These are phyloP conservation scores for Crioceris asparagi DNA, from an alignment of 2,888 invertebrate genomes.

Conservation along the genomic window DNA sequence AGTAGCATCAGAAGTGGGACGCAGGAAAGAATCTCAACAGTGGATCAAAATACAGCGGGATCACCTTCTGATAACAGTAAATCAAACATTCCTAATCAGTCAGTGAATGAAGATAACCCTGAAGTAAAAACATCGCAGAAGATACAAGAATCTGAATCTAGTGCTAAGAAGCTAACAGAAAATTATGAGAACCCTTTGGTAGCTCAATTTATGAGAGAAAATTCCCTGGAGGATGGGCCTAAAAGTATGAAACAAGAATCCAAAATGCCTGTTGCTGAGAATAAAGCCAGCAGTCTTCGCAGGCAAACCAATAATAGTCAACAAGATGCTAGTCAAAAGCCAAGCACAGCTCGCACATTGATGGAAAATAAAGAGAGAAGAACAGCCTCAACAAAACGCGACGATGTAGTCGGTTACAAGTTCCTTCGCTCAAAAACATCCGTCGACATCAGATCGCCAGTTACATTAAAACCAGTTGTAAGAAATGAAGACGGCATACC, in stretches of 20 bases:
- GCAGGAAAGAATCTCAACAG: conserved; percentile 33
- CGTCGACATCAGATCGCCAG: conserved; percentile 28
- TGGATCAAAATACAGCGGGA: neutral
- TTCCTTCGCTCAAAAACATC: conserved; percentile 38
- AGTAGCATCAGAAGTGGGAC: conserved; percentile 13
- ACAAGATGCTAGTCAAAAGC: conserved; percentile 11
- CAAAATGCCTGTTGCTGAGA: conserved; percentile 16
- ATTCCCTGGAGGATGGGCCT: conserved; percentile 24
- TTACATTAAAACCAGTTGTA: conserved; percentile 29
- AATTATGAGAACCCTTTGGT: conserved; percentile 28
- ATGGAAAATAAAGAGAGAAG: neutral
- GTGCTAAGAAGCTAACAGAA: conserved; percentile 1
- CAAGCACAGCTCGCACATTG: conserved; percentile 3
- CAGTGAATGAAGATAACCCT: neutral
- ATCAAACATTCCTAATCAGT: neutral
- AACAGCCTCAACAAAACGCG: neutral
- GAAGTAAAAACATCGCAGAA: too few species aligned
- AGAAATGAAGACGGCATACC: conserved; percentile 41
- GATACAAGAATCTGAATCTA: too few species aligned
- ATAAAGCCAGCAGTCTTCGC: conserved; percentile 23
- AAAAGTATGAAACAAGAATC: conserved; percentile 6
- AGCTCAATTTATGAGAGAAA: conserved; percentile 32
- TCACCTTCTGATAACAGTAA: neutral
- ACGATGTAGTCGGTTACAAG: conserved; percentile 18
- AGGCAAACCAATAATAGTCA: conserved; percentile 20